Conservation (phyloP, 1,140 invertebrate genomes). For the Drosophila baimaii region DNA sequence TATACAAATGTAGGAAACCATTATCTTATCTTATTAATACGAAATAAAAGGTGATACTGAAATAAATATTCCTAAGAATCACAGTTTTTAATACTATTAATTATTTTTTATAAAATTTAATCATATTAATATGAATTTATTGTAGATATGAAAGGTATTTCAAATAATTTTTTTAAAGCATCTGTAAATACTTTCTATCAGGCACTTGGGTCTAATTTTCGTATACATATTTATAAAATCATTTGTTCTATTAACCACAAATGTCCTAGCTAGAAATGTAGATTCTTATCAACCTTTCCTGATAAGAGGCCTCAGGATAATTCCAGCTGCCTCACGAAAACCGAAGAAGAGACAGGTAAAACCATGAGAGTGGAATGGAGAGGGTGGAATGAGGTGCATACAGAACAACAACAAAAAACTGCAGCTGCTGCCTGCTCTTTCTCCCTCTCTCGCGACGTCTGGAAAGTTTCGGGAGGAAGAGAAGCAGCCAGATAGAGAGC, state of each 20-base stretch:
- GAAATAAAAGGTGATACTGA: no score
- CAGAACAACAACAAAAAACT: constrained; percentile 42
- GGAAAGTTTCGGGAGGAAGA: not conserved
- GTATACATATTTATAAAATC: no score
- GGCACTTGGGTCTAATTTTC: no score
- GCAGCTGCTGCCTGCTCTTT: constrained; percentile 63
- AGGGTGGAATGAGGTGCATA: constrained; percentile 13
- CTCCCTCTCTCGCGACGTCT: constrained; percentile 20
- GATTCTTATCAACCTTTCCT: constrained; percentile 13
- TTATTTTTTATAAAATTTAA: no score
- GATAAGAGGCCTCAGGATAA: constrained; percentile 19
- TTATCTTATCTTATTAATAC: no score
- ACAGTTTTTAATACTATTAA: no score
- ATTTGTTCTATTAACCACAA: constrained; percentile 2
- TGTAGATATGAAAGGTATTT: no score
- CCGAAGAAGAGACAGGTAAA: constrained; percentile 19
- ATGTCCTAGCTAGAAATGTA: not conserved
- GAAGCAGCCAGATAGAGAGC: not conserved
- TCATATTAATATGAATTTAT: no score
- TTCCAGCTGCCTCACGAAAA: constrained; percentile 24
- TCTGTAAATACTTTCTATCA: no score
- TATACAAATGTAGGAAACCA: no score
- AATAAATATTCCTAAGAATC: no score
- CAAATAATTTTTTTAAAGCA: no score
- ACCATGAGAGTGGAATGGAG: constrained; percentile 2